These are phyloP conservation scores for Caenorhabditis uteleia DNA, from an alignment of 2,888 invertebrate genomes.

Conservation along the genomic window DNA sequence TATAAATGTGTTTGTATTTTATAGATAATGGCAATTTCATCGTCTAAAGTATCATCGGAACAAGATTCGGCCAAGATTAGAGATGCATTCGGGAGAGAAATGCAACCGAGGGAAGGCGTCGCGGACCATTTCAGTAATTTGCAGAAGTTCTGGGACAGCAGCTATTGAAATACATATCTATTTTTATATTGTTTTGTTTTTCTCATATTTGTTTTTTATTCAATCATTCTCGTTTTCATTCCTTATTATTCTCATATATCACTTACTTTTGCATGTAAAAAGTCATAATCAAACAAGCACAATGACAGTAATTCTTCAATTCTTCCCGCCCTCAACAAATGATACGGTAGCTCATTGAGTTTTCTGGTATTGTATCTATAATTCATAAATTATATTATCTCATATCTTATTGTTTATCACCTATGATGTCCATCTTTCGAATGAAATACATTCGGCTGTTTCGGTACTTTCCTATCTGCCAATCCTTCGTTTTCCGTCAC, in stretches of 20 bases:
- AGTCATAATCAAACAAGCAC: conserved; percentile 94
- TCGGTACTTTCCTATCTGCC: conserved; percentile 83
- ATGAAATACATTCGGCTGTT: conserved; percentile 88
- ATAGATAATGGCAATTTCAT: not conserved
- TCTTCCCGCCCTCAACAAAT: conserved; percentile 87
- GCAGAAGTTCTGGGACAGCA: conserved; percentile 3
- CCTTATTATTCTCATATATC: not conserved
- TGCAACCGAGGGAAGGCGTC: not conserved
- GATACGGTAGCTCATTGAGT: conserved; percentile 89
- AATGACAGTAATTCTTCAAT: conserved; percentile 87
- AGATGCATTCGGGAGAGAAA: not conserved
- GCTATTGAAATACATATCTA: not conserved
- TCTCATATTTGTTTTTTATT: not conserved
- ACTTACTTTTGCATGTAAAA: conserved; percentile 85
- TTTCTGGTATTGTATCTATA: conserved; percentile 85
- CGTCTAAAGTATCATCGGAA: conserved; percentile 1
- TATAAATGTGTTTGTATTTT: not conserved
- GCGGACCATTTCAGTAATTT: conserved; percentile 4
- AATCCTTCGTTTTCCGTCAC: conserved; percentile 71
- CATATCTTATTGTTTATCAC: not conserved
- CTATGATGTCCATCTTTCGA: conserved; percentile 83
- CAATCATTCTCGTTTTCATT: not conserved
- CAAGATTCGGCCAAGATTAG: not conserved
- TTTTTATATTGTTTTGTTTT: not conserved
- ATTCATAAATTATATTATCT: not conserved